These are phyloP conservation scores for Clytia hemisphaerica DNA, from an alignment of 30 jellyfish, hydroid and myxozoan species.

Conservation along the genomic window DNA sequence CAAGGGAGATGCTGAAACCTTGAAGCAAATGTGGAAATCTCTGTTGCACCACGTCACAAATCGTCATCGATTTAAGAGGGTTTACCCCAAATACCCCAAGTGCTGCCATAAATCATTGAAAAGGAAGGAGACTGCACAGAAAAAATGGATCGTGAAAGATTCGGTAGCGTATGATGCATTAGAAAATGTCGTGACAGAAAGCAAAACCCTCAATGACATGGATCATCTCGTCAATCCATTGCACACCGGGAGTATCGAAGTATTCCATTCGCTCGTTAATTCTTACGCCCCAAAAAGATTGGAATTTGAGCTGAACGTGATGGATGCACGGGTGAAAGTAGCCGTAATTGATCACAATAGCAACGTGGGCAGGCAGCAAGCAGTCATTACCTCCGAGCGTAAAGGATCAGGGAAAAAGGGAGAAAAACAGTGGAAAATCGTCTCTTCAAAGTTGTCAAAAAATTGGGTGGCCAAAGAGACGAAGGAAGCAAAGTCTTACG, in stretches of 20 bases:
- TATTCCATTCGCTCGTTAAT: too few relatives aligned
- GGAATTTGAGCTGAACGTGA: constrained; percentile 11
- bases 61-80: not conserved
- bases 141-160: not conserved
- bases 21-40: constrained; percentile 1
- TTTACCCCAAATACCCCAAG: not conserved
- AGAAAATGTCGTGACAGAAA: not conserved
- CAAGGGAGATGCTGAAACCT: not conserved
- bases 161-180: not conserved
- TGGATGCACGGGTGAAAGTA: constrained; percentile 3
- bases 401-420: not conserved
- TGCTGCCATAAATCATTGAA: not conserved
- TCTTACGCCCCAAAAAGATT: not conserved
- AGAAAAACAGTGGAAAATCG: constrained; percentile 9
- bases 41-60: constrained; percentile 3
- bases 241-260: constrained; percentile 1
- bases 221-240: not conserved
- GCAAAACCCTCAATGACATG: not conserved
- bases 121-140: not conserved
- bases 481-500: not conserved
- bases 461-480: constrained; percentile 7
- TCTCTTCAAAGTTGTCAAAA: not conserved
- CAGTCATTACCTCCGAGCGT: not conserved
- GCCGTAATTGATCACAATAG: not conserved
- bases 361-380: not conserved